phyloP scores from a whole-genome alignment of 2,113 vertebrate genomes.

The Anthoscopus minutus region DNA sequence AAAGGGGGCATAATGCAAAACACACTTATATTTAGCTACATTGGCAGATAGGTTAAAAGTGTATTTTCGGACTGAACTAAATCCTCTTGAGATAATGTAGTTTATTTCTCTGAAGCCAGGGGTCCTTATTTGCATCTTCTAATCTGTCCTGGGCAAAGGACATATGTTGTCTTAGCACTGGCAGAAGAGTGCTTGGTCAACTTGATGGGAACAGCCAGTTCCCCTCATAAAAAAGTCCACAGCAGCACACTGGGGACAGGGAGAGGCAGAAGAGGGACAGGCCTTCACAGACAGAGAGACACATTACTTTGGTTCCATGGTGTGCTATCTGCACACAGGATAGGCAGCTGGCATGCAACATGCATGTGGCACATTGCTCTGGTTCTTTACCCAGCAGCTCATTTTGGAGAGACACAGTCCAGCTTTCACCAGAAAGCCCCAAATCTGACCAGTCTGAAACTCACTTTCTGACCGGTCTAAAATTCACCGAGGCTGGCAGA shows the following conservation, averaged over 20 bases:
- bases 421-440: not conserved
- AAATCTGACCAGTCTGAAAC: not conserved
- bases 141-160: not conserved
- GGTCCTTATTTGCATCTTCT: not conserved
- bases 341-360: not conserved
- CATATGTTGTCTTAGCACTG: not conserved
- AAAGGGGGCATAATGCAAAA: not conserved
- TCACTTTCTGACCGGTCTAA: not conserved
- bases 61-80: not conserved
- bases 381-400: not conserved
- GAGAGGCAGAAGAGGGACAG: not conserved
- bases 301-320: not conserved
- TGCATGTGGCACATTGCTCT: not conserved
- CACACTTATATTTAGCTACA: not conserved
- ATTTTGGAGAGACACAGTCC: not conserved
- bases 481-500: not conserved
- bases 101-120: not conserved
- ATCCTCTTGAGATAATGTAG: not conserved
- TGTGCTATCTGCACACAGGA: not conserved
- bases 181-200: not conserved
- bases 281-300: not conserved
- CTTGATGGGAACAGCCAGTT: not conserved
- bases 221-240: not conserved
- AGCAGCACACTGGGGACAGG: accelerated
- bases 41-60: not conserved